These are phyloP conservation scores for Tympanuchus pallidicinctus DNA, from an alignment of 2,113 vertebrate genomes.

Conservation along the genomic window DNA sequence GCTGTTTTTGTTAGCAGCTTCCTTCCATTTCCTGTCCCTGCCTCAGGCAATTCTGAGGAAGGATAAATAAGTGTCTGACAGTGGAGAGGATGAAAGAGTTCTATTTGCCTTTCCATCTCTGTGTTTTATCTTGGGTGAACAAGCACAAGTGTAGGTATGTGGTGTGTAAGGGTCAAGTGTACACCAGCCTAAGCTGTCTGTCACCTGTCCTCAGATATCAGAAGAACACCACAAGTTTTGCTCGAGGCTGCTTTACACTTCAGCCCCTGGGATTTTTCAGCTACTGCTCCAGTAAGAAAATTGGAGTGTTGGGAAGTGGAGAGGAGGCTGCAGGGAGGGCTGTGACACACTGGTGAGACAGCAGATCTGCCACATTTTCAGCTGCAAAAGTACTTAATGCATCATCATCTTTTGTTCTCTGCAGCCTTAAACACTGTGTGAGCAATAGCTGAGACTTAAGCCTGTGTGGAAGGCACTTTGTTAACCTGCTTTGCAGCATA, in stretches of 20 bases:
- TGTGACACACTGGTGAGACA: neutral
- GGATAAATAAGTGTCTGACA: neutral
- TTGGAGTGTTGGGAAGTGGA: neutral
- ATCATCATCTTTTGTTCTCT: constrained; percentile 10
- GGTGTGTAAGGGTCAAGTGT: neutral
- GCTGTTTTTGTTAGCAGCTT: neutral
- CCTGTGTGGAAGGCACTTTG: neutral
- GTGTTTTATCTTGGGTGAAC: neutral
- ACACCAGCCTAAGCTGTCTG: neutral
- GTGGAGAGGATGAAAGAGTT: neutral
- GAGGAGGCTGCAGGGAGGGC: constrained; percentile 1
- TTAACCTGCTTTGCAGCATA: neutral
- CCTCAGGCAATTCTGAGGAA: neutral
- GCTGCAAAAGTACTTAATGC: neutral
- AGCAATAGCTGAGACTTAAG: neutral
- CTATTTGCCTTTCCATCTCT: neutral
- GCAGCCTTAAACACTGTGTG: neutral
- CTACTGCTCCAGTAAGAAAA: neutral
- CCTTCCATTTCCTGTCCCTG: neutral
- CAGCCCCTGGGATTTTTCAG: constrained; percentile 8
- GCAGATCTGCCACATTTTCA: neutral
- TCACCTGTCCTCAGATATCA: neutral
- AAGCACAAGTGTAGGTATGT: neutral
- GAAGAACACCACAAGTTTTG: neutral
- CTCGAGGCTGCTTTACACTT: neutral